These are phyloP conservation scores for Ctenosaura bakeri DNA, from an alignment of 2,797 vertebrate genomes.

Conservation along the genomic window DNA sequence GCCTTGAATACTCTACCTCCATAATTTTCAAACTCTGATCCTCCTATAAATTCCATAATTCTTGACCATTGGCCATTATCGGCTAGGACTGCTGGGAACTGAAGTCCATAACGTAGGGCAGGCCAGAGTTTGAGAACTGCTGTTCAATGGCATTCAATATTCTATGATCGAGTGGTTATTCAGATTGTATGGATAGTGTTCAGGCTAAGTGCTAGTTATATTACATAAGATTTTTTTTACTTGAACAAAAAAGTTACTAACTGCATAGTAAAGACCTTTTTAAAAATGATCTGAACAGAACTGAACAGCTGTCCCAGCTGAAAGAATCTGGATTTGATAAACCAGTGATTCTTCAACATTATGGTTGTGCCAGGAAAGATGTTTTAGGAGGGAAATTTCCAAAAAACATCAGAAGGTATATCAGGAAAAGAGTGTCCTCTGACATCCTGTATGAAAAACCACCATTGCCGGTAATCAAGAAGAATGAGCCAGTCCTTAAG, in stretches of 20 bases:
- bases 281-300: conserved; percentile 69
- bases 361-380: conserved; percentile 66
- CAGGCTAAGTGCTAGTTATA: not conserved
- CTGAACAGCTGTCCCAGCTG: conserved; percentile 66
- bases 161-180: not conserved
- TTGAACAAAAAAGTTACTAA: conserved; percentile 13
- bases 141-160: not conserved
- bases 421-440: conserved; percentile 33
- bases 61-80: too few species aligned
- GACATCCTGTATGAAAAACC: conserved; percentile 64
- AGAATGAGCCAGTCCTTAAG: conserved; percentile 54
- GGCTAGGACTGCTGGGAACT: too few species aligned
- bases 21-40: too few species aligned
- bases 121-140: too few species aligned
- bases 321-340: conserved; percentile 67
- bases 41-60: too few species aligned
- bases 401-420: conserved; percentile 30
- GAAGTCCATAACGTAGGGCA: too few species aligned
- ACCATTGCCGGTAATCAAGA: conserved; percentile 67
- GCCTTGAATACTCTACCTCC: not conserved
- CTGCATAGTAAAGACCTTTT: conserved; percentile 10
- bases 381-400: not conserved
- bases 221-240: conserved; percentile 13
- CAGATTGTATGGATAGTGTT: not conserved
- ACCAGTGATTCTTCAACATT: conserved; percentile 75